Evolutionary conservation across 2,888 invertebrate genomes (phyloP), one percentile per base, ranked within the genome.

Genomic region (Muschampia plurimacula): DNA sequence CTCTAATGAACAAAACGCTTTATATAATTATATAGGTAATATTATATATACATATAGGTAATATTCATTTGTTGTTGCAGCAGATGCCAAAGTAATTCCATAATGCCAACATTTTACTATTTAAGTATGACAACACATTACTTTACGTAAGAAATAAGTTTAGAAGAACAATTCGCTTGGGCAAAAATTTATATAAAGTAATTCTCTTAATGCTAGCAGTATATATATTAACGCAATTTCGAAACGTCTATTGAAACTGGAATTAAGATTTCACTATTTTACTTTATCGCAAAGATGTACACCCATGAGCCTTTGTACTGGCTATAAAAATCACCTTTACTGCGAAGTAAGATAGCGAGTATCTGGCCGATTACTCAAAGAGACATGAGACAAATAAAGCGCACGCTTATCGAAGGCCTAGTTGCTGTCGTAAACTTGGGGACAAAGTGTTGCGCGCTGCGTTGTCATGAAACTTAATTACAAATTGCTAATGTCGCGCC

Each of bases 291-390:
- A 68, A 72, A 67, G 72, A 72, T 72, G 72, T 72, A 72, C 72
- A 72, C 63, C 72, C 67, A 72, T 63, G 72, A 63, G 72, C 72
- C 72, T 69, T 73, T 74, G 70, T 63, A 73, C 73, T 69, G 75
- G 79, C 77, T 75, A 84, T 89, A 89, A 90, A 89, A 91, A 90
- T 85, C 83, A 83, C 84, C 79, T 83, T 77, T 80, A 82, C 81
- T 83, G 84, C 83, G 81, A 80, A 79, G 74, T 75, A 77, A 87
- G 91, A 92, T 90, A 89, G 79, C 82, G 79, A 79, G 79, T 90
- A 91, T 91, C 91, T 79, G 75, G 76, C 74, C 85, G 86, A 90
- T 91, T 90, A 90, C 83, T 91, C 91, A 88, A 77, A 76, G 81
- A 77, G 86, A 86, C 87, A 84, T 81, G 77, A 82, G 80, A 83